Percentiles rank a stretch among this genome's conserved stretches.
phyloP scores from a whole-genome alignment of 2,888 invertebrate species.

The Oscheius onirici region DNA sequence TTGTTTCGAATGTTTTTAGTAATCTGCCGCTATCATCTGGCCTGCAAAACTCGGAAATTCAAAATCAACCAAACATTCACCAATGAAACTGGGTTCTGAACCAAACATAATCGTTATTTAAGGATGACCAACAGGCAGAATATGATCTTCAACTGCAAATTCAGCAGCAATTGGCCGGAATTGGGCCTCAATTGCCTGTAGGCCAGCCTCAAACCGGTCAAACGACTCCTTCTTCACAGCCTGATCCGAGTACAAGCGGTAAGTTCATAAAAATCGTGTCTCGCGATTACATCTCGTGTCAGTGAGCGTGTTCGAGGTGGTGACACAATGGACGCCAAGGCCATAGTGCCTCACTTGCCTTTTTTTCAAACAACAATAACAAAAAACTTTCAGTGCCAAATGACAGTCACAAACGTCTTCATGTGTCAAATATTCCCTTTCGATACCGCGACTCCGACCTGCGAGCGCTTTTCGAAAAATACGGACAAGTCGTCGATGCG shows the following conservation, averaged over 20 bases:
- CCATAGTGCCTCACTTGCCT: slow-evolving; percentile 32
- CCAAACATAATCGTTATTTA: neutral
- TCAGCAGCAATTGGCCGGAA: slow-evolving; percentile 51
- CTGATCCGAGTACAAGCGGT: slow-evolving; percentile 56
- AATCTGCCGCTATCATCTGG: slow-evolving; percentile 2
- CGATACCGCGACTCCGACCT: slow-evolving; percentile 98
- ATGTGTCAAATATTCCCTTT: slow-evolving; percentile 99
- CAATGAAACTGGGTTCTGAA: neutral
- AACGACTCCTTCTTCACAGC: slow-evolving; percentile 18
- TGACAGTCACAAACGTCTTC: slow-evolving; percentile 80
- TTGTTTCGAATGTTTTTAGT: slow-evolving; percentile 29
- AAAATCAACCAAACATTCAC: too few relatives aligned
- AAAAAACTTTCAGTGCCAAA: slow-evolving; percentile 9
- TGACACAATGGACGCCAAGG: slow-evolving; percentile 38
- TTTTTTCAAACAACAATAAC: neutral
- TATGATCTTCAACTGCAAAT: slow-evolving; percentile 53
- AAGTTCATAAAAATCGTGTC: slow-evolving; percentile 10
- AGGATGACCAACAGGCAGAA: slow-evolving; percentile 43
- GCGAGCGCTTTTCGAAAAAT: slow-evolving; percentile 84
- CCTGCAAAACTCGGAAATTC: too few relatives aligned
- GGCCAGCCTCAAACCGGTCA: slow-evolving; percentile 33
- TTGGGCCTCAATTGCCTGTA: slow-evolving; percentile 38
- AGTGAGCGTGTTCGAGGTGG: neutral
- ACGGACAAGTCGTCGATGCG: slow-evolving; percentile 97
- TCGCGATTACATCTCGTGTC: slow-evolving; percentile 13